Evolutionary conservation across 2,797 vertebrate genomes (phyloP).

Genomic region (Gouania willdenowi): DNA sequence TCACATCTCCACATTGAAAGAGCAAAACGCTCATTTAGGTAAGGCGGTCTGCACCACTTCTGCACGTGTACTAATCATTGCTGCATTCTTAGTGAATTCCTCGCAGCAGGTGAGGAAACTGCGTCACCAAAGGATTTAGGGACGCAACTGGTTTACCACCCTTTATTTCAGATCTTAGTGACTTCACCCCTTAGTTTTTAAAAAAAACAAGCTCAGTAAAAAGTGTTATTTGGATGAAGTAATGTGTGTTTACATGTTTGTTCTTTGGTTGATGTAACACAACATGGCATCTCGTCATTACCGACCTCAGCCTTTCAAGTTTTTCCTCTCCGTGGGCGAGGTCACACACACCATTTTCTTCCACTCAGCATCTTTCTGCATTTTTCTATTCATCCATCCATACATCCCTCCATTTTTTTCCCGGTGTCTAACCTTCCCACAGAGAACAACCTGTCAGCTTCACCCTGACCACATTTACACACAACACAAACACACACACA

Average conservation of each 20-base stretch:
- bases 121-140: too few relatives aligned
- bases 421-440: slow-evolving; percentile 60
- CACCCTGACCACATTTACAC: slow-evolving; percentile 27
- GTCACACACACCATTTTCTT: slow-evolving; percentile 12
- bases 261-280: slow-evolving; percentile 19
- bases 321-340: slow-evolving; percentile 22
- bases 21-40: too few relatives aligned
- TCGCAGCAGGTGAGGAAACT: too few relatives aligned
- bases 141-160: too few relatives aligned
- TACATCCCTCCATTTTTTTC: slow-evolving; percentile 21
- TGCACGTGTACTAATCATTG: too few relatives aligned
- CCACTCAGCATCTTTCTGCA: slow-evolving; percentile 1
- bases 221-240: too few relatives aligned
- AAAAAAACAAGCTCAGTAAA: too few relatives aligned
- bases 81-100: too few relatives aligned
- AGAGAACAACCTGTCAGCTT: slow-evolving; percentile 38
- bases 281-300: slow-evolving; percentile 11
- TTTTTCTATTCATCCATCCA: slow-evolving; percentile 5
- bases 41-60: too few relatives aligned
- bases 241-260: neutral
- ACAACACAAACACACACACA: neutral
- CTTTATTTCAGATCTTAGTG: too few relatives aligned
- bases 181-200: too few relatives aligned
- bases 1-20: too few relatives aligned
- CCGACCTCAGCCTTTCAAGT: slow-evolving; percentile 38